Conservation (phyloP, 2,113 vertebrate genomes). For the Heloderma charlesbogerti region DNA sequence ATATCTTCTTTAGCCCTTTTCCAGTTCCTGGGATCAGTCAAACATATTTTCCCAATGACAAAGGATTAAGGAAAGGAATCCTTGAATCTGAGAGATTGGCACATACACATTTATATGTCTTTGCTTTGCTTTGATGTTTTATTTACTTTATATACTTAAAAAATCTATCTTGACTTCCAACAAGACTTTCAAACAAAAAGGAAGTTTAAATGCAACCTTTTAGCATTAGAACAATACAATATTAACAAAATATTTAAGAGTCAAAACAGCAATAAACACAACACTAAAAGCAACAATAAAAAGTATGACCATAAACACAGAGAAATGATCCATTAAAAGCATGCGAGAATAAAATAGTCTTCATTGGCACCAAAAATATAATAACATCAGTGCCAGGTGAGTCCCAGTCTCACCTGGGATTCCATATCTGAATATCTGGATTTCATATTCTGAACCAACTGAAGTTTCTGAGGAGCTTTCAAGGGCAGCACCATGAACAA, state of each 20-base stretch:
- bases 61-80: background rate
- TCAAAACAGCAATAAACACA: background rate
- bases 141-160: background rate
- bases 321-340: background rate
- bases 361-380: background rate
- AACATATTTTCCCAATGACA: background rate
- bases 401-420: no score
- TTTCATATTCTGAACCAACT: background rate
- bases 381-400: background rate
- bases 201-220: background rate
- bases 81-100: background rate
- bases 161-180: background rate
- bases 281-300: background rate
- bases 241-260: background rate
- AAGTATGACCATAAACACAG: background rate
- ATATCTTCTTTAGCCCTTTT: background rate
- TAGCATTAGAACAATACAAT: background rate
- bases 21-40: background rate
- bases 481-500: background rate
- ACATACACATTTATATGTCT: background rate
- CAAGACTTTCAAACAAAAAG: background rate
- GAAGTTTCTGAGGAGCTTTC: background rate
- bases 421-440: background rate
- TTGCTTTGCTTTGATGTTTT: conserved; percentile 1
- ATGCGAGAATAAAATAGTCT: background rate